Conservation (phyloP, 2,797 vertebrate species). For the Sylvilagus floridanus region DNA sequence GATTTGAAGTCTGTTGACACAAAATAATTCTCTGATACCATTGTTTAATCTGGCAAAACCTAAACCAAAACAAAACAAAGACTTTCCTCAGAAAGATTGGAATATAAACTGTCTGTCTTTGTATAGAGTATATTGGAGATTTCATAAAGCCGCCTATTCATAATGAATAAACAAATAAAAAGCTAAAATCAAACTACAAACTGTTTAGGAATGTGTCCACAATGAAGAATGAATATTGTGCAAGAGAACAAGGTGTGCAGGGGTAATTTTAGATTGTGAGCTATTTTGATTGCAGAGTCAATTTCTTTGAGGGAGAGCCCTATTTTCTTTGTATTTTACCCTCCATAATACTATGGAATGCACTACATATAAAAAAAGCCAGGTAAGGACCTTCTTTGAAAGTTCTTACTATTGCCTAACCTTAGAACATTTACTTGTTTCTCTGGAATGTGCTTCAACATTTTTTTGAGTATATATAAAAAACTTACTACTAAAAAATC, state of each 20-base stretch:
- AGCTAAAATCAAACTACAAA: not conserved
- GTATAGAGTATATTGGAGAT: not conserved
- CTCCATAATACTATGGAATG: not conserved
- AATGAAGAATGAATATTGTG: not conserved
- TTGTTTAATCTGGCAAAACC: constrained; percentile 36
- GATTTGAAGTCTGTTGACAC: constrained; percentile 26
- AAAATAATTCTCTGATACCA: not conserved
- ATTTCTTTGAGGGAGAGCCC: not conserved
- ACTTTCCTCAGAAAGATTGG: not conserved
- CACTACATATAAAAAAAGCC: not conserved
- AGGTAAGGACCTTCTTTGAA: not conserved
- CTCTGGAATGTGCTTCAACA: not conserved
- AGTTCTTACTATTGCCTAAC: not conserved
- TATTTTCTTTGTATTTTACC: not conserved
- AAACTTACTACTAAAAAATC: not conserved
- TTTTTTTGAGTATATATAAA: not conserved
- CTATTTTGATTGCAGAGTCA: not conserved
- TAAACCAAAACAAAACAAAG: constrained; percentile 12
- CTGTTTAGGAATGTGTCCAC: not conserved
- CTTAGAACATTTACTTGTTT: not conserved
- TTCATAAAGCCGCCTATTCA: not conserved
- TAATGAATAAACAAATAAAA: not conserved
- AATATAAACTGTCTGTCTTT: not conserved
- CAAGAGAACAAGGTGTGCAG: not conserved
- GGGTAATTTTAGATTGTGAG: not conserved